Conservation (phyloP, 2,113 vertebrate species). For the Caloenas nicobarica region DNA sequence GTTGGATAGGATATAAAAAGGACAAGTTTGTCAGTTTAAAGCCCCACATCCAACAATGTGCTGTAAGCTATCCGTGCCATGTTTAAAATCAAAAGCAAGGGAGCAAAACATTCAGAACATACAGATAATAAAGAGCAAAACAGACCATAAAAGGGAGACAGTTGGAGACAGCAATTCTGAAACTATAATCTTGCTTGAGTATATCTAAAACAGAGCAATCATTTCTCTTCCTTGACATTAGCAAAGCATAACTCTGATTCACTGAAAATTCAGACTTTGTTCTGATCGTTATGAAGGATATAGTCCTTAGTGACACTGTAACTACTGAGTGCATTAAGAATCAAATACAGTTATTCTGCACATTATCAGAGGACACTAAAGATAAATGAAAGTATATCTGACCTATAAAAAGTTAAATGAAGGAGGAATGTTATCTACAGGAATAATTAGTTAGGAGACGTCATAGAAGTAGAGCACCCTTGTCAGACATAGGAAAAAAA, state of each 20-base stretch:
- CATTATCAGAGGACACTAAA: not conserved
- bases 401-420: not conserved
- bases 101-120: slow-evolving; percentile 37
- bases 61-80: slow-evolving; percentile 14
- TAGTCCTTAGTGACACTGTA: not conserved
- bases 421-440: not conserved
- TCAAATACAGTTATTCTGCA: not conserved
- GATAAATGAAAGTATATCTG: slow-evolving; percentile 10
- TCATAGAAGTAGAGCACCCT: not conserved
- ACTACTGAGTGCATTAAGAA: not conserved
- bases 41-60: not conserved
- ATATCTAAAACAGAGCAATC: slow-evolving; percentile 37
- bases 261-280: slow-evolving; percentile 28
- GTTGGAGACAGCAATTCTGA: slow-evolving; percentile 38
- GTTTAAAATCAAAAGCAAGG: slow-evolving; percentile 54
- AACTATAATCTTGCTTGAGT: slow-evolving; percentile 38
- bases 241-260: slow-evolving; percentile 13
- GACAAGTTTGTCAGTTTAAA: slow-evolving; percentile 49
- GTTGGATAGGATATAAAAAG: slow-evolving; percentile 10
- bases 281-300: slow-evolving; percentile 4
- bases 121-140: slow-evolving; percentile 45
- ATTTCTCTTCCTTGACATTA: slow-evolving; percentile 28
- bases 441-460: slow-evolving; percentile 6
- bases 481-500: not conserved
- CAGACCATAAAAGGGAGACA: not conserved